Base-by-base conservation (phyloP, 2,113 vertebrate genomes). In the Sinocyclocheilus grahami region DNA sequence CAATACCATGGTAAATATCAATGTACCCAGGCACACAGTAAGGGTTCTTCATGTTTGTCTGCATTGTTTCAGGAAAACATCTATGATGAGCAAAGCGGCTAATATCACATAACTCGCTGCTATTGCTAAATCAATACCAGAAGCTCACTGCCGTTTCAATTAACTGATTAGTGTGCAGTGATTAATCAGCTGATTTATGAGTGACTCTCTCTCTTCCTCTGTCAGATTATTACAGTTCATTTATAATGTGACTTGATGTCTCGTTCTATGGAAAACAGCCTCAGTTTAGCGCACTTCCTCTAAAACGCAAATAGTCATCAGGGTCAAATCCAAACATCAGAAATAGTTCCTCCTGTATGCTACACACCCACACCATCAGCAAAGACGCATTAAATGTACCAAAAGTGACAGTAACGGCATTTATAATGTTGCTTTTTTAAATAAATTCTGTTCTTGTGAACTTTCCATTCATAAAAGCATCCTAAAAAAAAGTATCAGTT, bases 81-180 rank as follows among this genome's bases (percentile, higher is more conserved):
- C 4, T 42, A 13, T 18, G 20, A 65, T 20, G 13, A 9, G 24
- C 79, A 81, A 16, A 82, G 48, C 42, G 9, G 58, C 78, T 63
- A 63, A 78, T 42, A 8, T 80, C 58, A 30, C 39, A 18, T 13
- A 22, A 83, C 67, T 18, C 65, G 0, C 18, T 83, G 60, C 62
- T 51, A 30, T 42, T 37, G 24, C 42, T 22, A 74, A 58, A 58
- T 83, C 82, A 82, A 82, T 82, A 82, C 7, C 22, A 16, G 48
- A 10, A 55, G 11, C 30, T 71, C 42, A 20, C 13, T 74, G 51
- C 48, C 0, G 0, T 53, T 37, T 74, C 20, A 72, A 37, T 83
- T 53, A 71, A 20, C 27, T 55, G 62, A 82, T 82, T 51, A 69
- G 62, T 53, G 4, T 82, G n/a, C 24, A 46, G 78, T 46, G 42